Evolutionary conservation across 2,113 vertebrate genomes (phyloP), one percentile per base, ranked within the genome.

Genomic region (Galeopterus variegatus): DNA sequence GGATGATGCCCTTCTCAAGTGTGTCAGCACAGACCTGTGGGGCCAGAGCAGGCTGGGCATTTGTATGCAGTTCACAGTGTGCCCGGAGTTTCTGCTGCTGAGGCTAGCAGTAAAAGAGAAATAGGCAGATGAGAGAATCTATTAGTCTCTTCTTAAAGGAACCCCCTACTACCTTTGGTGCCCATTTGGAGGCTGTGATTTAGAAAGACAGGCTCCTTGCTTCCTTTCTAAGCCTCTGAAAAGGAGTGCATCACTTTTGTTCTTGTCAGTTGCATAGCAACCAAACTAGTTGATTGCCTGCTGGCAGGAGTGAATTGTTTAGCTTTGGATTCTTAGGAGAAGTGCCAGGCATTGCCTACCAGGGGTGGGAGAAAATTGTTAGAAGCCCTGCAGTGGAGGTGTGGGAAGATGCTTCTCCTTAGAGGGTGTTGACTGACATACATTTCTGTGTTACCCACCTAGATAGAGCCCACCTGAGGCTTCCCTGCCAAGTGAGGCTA

Each of bases 261-360:
- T 76, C 93, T 81, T 94, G 17, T 72, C 12, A 31, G 88, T 96
- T 94, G 85, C 95, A 41, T 96, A 95, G 97, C 96, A 97, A 90
- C 97, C 31, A 8, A 87, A n/a, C 90, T 67, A 87, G 84, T 79
- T 96, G 89, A n/a, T 60, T 86, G 95, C 94, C n/a, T 95, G 60
- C 92, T 50, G 36, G 81, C 26, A 41, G 93, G 80, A 96, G 70
- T 48, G 65, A 94, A 83, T 86, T 95, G 69, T 94, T 88, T 58
- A 73, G 88, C 62, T 80, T 65, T 65, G 82, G 65, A 80, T 73
- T 92, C 86, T 90, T 88, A 48, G 92, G 92, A 94, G 52, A 86
- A 13, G 58, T 64, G 88, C 95, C 92, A 93, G 72, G 76, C 9
- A 0, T 90, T 2, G 3, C 85, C 88, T 95, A 13, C 92, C 1